phyloP scores from a whole-genome alignment of 1,140 invertebrate genomes.

The Marisa cornuarietis region DNA sequence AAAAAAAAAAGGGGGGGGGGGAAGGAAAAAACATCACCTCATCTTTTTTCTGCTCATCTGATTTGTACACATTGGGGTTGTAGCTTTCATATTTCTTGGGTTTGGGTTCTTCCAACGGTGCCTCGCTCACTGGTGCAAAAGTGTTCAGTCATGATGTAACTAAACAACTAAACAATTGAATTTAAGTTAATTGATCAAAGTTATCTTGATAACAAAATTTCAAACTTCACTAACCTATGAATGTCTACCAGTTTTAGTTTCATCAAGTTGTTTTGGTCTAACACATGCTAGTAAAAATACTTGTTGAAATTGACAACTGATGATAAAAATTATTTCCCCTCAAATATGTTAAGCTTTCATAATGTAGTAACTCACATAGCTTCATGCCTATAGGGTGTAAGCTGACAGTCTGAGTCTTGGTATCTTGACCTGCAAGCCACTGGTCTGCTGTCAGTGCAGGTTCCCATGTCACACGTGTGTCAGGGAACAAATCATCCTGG shows the following conservation, averaged over 20 bases:
- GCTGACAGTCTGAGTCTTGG: conserved; percentile 74
- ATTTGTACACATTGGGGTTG: conserved; percentile 56
- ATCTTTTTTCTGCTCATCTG: conserved; percentile 62
- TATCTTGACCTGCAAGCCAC: conserved; percentile 81
- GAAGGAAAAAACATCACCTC: conserved; percentile 44
- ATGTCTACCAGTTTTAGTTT: background rate
- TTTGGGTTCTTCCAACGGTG: conserved; percentile 56
- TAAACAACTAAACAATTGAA: background rate
- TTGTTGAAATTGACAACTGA: too few species aligned
- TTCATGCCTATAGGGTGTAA: conserved; percentile 89
- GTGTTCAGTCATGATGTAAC: conserved; percentile 3
- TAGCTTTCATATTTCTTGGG: conserved; percentile 60
- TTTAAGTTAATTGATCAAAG: too few species aligned
- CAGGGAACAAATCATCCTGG: conserved; percentile 95
- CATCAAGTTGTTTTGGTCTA: background rate
- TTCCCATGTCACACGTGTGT: conserved; percentile 87
- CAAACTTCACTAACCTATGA: too few species aligned
- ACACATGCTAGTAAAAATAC: too few species aligned
- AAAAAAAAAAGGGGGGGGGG: too few species aligned
- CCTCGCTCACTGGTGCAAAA: conserved; percentile 55
- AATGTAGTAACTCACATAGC: conserved; percentile 73
- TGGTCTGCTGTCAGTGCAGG: conserved; percentile 74
- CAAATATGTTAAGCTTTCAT: too few species aligned
- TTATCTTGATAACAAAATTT: too few species aligned
- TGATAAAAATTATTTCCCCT: too few species aligned